Percentiles rank a stretch among this genome's conserved stretches.
These are phyloP conservation scores for Aplocera efformata DNA, from an alignment of 2,888 invertebrate species.

Conservation along the genomic window DNA sequence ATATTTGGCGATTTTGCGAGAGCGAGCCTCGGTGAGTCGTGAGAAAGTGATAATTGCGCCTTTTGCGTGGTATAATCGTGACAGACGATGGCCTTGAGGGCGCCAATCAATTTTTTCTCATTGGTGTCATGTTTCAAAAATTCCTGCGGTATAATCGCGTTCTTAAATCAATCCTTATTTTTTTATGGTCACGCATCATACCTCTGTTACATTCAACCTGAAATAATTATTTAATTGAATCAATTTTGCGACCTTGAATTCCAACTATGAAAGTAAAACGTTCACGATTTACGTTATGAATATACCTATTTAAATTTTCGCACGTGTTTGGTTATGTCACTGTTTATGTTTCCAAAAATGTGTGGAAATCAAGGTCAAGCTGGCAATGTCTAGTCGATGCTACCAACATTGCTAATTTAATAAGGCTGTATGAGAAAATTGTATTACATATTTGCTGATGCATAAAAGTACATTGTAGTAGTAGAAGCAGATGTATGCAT, in stretches of 20 bases:
- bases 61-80: constrained; percentile 37
- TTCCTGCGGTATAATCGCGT: too few species aligned
- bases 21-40: constrained; percentile 58
- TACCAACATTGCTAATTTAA: constrained; percentile 22
- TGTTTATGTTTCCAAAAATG: constrained; percentile 16
- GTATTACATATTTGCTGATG: neutral
- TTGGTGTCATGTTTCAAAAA: constrained; percentile 25
- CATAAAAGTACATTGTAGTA: too few species aligned
- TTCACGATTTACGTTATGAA: neutral
- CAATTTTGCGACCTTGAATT: constrained; percentile 13
- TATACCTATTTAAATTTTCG: neutral
- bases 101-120: constrained; percentile 24
- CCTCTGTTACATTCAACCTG: neutral
- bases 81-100: constrained; percentile 51
- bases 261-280: constrained; percentile 4
- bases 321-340: constrained; percentile 6
- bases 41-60: constrained; percentile 63
- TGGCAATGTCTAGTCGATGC: constrained; percentile 2
- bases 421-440: constrained; percentile 11
- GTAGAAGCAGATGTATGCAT: too few species aligned
- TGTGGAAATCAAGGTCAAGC: constrained; percentile 16
- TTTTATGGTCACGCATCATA: neutral
- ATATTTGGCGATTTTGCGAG: constrained; percentile 70
- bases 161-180: too few species aligned
- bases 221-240: constrained; percentile 1